Evolutionary conservation across 2,797 vertebrate genomes (phyloP), one percentile per base, ranked within the genome.

Genomic region (Rallus crepitans): DNA sequence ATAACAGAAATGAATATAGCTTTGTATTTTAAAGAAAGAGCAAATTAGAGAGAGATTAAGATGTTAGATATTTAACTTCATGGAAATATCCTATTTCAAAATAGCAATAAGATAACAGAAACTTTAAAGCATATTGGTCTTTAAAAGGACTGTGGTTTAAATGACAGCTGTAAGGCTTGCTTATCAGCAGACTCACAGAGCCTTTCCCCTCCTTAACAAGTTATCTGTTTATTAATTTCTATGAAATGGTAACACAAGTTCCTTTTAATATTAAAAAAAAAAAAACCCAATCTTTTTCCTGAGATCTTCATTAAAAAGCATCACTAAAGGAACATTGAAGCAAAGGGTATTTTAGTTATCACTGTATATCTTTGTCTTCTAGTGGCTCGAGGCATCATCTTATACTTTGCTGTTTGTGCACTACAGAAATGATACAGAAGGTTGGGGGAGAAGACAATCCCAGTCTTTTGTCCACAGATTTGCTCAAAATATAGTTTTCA

Each of bases 1-100:
- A 71, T 37, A 53, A 84, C 73, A 45, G 40, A 91, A 95, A 56
- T 75, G 7, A 59, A 65, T 78, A 53, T 19, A 35, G 23, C 16
- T 79, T 95, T 90, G 73, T 71, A 40, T 65, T 77, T 76, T 79
- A 81, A 85, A 70, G 79, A 47, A 83, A 86, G 70, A 77, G 39
- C 15, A 93, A 91, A 68, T 78, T 47, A 35, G 27, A 61, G 13
- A 78, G n/a, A 83, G 87, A 82, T 79, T 52, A 70, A 84, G 15
- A 27, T 37, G 12, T 87, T 89, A 30, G 56, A 40, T 84, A 37
- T 28, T 10, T 80, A 37, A 60, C 17, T 77, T 93, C 11, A 64
- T 57, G n/a, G 42, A 64, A 92, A 84, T 69, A 76, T 12, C 25
- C 20, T 72, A 37, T 37, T 81, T 90, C 50, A 86, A 90, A 94